A percentile compares a stretch with the other conserved stretches of the same genome.
Conservation (phyloP, 2,888 invertebrate genomes). For the Cosmopolites sordidus region DNA sequence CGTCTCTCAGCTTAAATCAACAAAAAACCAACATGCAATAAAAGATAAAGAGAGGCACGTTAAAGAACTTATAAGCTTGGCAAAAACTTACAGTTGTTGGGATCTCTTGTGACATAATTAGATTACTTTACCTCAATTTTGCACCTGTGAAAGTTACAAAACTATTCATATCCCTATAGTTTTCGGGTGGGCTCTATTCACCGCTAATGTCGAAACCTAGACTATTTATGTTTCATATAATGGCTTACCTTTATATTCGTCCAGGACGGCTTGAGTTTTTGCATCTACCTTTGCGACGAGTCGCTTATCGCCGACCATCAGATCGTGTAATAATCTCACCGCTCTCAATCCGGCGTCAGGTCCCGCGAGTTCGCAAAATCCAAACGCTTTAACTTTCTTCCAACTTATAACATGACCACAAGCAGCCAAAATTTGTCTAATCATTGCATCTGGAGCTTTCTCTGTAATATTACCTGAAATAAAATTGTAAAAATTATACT, state of each 20-base stretch:
- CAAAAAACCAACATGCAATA: conserved; percentile 6
- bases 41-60: not conserved
- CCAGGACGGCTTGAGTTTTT: conserved; percentile 90
- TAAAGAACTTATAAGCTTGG: not conserved
- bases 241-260: conserved; percentile 78
- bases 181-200: not conserved
- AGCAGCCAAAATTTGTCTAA: conserved; percentile 83
- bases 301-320: conserved; percentile 87
- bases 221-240: not conserved
- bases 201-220: not conserved
- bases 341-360: conserved; percentile 95
- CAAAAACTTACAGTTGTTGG: conserved; percentile 2
- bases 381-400: conserved; percentile 97
- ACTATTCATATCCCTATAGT: conserved; percentile 4
- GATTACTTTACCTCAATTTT: conserved; percentile 5
- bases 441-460: conserved; percentile 91
- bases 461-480: conserved; percentile 80
- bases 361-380: conserved; percentile 95
- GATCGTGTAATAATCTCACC: conserved; percentile 86
- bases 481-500: conserved; percentile 1
- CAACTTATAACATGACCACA: conserved; percentile 94
- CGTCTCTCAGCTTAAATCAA: conserved; percentile 54
- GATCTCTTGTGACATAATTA: conserved; percentile 2
- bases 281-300: conserved; percentile 96
- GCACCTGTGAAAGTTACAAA: not conserved